Evolutionary conservation across 2,113 vertebrate species (phyloP).

Genomic region (Bubo scandiacus): DNA sequence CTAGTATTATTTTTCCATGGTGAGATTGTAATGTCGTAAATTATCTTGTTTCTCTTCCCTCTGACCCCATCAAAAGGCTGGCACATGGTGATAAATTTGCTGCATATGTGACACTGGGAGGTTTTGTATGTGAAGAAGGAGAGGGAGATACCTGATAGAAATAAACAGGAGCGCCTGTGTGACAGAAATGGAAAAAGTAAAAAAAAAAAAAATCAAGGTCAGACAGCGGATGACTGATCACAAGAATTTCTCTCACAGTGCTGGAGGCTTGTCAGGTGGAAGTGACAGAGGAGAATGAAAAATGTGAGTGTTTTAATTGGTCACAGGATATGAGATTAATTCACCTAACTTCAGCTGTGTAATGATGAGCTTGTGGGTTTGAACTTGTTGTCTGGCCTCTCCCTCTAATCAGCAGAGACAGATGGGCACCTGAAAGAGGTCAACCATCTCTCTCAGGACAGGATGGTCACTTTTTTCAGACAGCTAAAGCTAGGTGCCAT

Average conservation of each 20-base stretch:
- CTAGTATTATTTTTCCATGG: not conserved
- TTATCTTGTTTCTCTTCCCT: not conserved
- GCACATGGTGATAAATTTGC: not conserved
- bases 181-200: not conserved
- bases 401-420: not conserved
- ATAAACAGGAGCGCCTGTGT: not conserved
- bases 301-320: constrained; percentile 5
- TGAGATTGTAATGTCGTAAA: not conserved
- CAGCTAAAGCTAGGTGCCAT: not conserved
- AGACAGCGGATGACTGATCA: not conserved
- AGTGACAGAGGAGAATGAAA: not conserved
- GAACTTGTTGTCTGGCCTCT: not conserved
- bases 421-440: not conserved
- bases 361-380: not conserved
- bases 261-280: not conserved
- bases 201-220: not conserved
- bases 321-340: not conserved
- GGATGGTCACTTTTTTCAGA: not conserved
- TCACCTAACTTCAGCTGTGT: not conserved
- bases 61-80: not conserved
- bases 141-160: not conserved
- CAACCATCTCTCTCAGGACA: not conserved
- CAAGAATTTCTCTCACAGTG: not conserved
- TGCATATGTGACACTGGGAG: not conserved
- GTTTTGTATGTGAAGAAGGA: not conserved